Base-by-base conservation (phyloP, 2,113 vertebrate species). In the Podiceps cristatus region DNA sequence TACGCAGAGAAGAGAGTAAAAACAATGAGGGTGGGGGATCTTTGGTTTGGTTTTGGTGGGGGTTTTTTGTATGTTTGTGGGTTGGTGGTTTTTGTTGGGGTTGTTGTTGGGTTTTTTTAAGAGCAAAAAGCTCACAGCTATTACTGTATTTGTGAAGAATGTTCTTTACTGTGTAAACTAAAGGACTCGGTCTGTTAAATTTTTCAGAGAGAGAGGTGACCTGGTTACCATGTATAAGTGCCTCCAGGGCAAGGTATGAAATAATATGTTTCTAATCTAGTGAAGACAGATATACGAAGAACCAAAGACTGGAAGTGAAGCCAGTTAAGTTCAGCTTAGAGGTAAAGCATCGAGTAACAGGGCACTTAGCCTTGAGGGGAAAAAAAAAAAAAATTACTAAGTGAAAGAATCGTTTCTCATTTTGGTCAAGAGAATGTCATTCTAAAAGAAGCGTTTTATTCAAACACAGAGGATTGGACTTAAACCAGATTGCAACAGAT, bases 181-280 rank as follows among this genome's bases (percentile, higher is more conserved):
- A 59, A 82, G 44, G 40, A 13, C 33, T 91, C 7, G 33, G 42
- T 55, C 53, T 58, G 50, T n/a, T 71, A 18, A 28, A 14, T 22
- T 73, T 88, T 79, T 79, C 24, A 20, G 23, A 73, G 37, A 69
- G 44, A 63, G 35, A 64, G 37, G 50, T 50, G 81, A n/a, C 37
- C 50, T 73, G 66, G 37, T 74, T 87, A 3, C 27, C 13, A 5
- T 45, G 22, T 78, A 3, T 25, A 40, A 64, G 37, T 88, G 53
- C 71, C 90, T 88, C 23, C 2, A 5, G 66, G 81, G 49, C 45
- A 56, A 63, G 27, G 31, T 18, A 47, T 79, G 50, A 71, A 92
- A 85, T 87, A 35, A 29, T 13, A 9, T 90, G 58, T 90, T 94
- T 88, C 81, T 92, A 86, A 90, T 94, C 53, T 83, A 42, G 75